These are phyloP conservation scores for Tiliqua scincoides DNA, from an alignment of 2,113 vertebrate genomes.

Conservation along the genomic window DNA sequence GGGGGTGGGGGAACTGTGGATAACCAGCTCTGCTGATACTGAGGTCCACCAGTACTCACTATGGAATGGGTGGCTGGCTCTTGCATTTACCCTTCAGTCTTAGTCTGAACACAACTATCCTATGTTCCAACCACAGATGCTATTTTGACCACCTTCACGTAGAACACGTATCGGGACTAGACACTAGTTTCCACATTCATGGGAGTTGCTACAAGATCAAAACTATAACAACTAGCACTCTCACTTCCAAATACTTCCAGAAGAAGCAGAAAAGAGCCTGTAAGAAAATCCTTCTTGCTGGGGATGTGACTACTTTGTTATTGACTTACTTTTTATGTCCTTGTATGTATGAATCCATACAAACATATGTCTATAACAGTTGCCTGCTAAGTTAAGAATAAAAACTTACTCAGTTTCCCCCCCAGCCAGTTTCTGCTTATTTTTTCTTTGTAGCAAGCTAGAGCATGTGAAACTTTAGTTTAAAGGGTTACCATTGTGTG, in stretches of 20 bases:
- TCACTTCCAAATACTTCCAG: neutral
- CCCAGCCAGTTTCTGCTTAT: conserved; percentile 37
- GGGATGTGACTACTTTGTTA: conserved; percentile 47
- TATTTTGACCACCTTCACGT: conserved; percentile 35
- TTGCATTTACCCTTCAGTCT: neutral
- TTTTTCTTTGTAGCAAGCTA: conserved; percentile 41
- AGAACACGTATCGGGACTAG: rapidly evolving
- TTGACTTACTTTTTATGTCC: conserved; percentile 34
- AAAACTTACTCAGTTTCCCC: conserved; percentile 26
- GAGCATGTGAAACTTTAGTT: conserved; percentile 41
- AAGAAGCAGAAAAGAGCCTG: neutral
- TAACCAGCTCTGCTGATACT: no score
- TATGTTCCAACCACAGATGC: conserved; percentile 35
- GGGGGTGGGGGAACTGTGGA: no score
- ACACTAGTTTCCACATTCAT: no score
- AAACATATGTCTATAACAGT: neutral
- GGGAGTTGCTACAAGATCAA: no score
- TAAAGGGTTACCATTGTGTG: conserved; percentile 51
- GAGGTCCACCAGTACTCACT: no score
- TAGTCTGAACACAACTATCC: neutral
- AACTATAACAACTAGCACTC: neutral
- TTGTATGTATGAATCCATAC: conserved; percentile 4
- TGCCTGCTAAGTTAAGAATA: conserved; percentile 31
- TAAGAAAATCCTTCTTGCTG: conserved; percentile 21
- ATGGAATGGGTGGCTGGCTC: no score